Percentiles rank a stretch among this genome's conserved stretches.
Evolutionary conservation across 2,797 vertebrate species (phyloP).

Genomic region (Pogoniulus pusillus): DNA sequence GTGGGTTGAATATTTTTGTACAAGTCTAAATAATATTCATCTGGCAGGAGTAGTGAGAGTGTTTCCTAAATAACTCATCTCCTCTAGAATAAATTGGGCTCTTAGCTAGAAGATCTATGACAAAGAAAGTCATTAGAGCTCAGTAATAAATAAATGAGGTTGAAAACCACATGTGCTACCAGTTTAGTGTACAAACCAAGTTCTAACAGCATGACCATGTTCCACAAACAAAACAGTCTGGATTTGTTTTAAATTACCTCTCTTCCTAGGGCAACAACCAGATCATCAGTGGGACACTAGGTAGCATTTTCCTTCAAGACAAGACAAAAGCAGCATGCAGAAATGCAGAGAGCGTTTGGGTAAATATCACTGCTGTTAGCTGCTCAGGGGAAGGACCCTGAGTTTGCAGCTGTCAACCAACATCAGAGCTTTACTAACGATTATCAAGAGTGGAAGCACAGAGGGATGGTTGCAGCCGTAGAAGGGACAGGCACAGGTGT

Average conservation of each 20-base stretch:
- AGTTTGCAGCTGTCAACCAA: background rate
- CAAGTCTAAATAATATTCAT: background rate
- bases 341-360: background rate
- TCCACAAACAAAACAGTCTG: background rate
- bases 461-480: background rate
- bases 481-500: background rate
- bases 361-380: accelerated
- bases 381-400: background rate
- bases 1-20: background rate
- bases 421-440: accelerated
- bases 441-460: background rate
- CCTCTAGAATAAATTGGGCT: background rate
- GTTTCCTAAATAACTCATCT: background rate
- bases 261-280: background rate
- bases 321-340: background rate
- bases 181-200: background rate
- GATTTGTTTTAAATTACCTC: background rate
- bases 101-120: background rate
- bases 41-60: background rate
- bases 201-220: accelerated
- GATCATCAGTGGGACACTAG: accelerated
- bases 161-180: background rate
- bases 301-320: background rate
- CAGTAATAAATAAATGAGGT: background rate
- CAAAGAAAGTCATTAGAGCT: background rate